Conservation (phyloP, 2,113 vertebrate species). For the Dissostichus mawsoni region DNA sequence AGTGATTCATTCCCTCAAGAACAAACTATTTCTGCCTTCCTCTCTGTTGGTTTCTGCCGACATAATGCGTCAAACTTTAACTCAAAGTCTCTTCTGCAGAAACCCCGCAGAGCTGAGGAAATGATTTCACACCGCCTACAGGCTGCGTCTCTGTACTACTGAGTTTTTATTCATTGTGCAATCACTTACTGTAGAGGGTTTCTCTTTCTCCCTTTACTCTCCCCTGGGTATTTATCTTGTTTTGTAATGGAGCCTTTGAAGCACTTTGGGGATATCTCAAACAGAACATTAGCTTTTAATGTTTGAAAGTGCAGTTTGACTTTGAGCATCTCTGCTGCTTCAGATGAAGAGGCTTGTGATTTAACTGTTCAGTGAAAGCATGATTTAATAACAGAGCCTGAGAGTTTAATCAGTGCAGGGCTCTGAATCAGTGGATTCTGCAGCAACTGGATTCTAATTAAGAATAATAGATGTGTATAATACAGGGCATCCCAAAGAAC, state of each 20-base stretch:
- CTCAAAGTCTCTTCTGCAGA: constrained; percentile 47
- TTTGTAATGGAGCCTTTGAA: constrained; percentile 4
- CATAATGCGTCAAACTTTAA: constrained; percentile 58
- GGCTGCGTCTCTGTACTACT: constrained; percentile 12
- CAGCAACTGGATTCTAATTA: constrained; percentile 24
- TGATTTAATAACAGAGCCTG: constrained; percentile 31
- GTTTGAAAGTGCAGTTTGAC: constrained; percentile 16
- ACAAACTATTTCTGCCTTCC: constrained; percentile 40
- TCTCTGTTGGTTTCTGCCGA: constrained; percentile 44
- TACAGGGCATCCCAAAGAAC: not conserved
- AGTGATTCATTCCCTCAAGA: constrained; percentile 49
- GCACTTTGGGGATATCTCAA: constrained; percentile 1
- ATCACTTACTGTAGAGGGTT: not conserved
- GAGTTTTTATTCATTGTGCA: constrained; percentile 1
- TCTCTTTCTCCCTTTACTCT: not conserved
- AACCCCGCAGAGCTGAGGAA: constrained; percentile 40
- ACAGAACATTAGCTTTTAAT: not conserved
- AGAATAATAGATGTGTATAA: not conserved
- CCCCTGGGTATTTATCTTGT: constrained; percentile 6
- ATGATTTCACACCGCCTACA: constrained; percentile 43
- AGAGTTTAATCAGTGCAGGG: constrained; percentile 34
- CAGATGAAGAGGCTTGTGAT: constrained; percentile 1
- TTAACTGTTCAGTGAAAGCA: constrained; percentile 7
- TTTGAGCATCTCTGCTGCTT: constrained; percentile 21
- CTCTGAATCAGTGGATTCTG: constrained; percentile 30